A percentile compares a stretch with the other conserved stretches of the same genome.
Evolutionary conservation across 2,888 invertebrate genomes (phyloP).

Genomic region (Agrochola circellaris): DNA sequence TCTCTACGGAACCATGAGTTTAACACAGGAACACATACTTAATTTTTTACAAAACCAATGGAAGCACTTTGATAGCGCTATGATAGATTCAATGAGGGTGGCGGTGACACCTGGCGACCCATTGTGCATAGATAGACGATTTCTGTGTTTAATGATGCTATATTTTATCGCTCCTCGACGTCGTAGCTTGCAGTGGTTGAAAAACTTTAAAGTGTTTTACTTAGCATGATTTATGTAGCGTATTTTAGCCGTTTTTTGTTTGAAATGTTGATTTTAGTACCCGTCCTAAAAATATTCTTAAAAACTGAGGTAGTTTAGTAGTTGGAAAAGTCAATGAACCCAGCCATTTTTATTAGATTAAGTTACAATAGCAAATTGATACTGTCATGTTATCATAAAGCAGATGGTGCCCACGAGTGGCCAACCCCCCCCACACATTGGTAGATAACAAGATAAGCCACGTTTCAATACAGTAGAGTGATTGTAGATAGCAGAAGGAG

Average conservation of each 20-base stretch:
- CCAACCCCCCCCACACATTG: constrained; percentile 34
- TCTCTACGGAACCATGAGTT: constrained; percentile 54
- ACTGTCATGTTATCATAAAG: constrained; percentile 26
- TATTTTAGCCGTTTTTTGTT: constrained; percentile 20
- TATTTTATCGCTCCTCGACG: constrained; percentile 71
- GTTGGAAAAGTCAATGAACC: constrained; percentile 1
- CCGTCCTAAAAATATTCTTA: not conserved
- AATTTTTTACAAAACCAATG: constrained; percentile 64
- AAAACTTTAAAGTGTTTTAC: constrained; percentile 55
- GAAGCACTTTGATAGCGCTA: constrained; percentile 66
- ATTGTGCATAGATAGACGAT: constrained; percentile 66
- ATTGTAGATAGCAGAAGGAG: constrained; percentile 48
- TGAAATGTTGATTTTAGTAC: not conserved
- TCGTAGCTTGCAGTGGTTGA: constrained; percentile 55
- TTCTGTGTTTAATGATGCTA: constrained; percentile 73
- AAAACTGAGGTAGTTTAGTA: no score
- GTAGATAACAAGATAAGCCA: constrained; percentile 52
- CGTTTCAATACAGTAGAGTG: constrained; percentile 27
- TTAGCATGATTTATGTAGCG: constrained; percentile 46
- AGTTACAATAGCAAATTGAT: constrained; percentile 36
- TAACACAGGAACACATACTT: constrained; percentile 40
- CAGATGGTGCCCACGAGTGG: constrained; percentile 47
- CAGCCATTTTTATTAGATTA: constrained; percentile 15
- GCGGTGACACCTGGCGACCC: constrained; percentile 68
- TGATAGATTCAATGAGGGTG: constrained; percentile 76